Evolutionary conservation across 37 sponge, comb jelly and placozoan genomes (phyloP).

Genomic region (Ephydatia muelleri): DNA sequence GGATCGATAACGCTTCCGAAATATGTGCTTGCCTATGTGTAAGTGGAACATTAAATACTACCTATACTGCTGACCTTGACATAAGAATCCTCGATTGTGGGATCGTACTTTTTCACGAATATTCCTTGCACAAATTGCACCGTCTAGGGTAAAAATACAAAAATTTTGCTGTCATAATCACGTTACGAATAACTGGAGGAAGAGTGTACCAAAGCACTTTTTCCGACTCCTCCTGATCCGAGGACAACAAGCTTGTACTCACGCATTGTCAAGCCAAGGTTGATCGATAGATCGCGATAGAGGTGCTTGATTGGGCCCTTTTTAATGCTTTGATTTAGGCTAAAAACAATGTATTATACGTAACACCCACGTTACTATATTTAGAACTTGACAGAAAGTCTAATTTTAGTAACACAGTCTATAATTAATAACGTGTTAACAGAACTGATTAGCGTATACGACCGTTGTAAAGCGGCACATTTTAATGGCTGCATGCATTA

Average conservation of each 20-base stretch:
- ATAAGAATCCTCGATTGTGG: conserved; percentile 98
- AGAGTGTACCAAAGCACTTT: conserved; percentile 89
- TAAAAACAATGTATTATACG: neutral
- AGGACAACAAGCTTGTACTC: conserved; percentile 98
- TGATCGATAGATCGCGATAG: neutral
- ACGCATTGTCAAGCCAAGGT: conserved; percentile 70
- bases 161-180: neutral
- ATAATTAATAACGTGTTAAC: too few relatives aligned
- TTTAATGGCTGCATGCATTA: too few relatives aligned
- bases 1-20: neutral
- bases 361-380: neutral
- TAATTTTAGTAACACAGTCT: neutral
- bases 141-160: conserved; percentile 59
- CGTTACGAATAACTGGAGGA: too few relatives aligned
- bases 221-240: conserved; percentile 98
- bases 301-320: too few relatives aligned
- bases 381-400: neutral
- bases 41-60: too few relatives aligned
- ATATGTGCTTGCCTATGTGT: neutral
- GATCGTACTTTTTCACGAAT: conserved; percentile 98
- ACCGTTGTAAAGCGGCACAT: too few relatives aligned
- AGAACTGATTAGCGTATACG: too few relatives aligned
- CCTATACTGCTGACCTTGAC: conserved; percentile 72
- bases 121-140: conserved; percentile 99
- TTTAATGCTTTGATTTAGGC: too few relatives aligned